Evolutionary conservation across 2,113 vertebrate genomes (phyloP).

Genomic region (Alouatta palliata): DNA sequence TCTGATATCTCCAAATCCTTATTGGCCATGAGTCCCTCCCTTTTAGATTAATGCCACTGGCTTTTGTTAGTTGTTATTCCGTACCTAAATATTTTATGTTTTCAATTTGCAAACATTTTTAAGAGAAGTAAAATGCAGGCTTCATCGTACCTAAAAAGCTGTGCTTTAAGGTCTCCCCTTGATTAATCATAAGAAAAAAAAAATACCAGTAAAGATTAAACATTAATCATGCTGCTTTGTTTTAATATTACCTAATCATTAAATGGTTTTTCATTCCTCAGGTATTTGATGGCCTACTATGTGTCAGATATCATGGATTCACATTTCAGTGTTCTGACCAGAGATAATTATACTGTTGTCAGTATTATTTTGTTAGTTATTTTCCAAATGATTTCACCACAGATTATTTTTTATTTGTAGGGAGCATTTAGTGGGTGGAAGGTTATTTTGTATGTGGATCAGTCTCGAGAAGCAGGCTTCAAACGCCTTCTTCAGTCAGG

Average conservation of each 20-base stretch:
- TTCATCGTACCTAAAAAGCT: neutral
- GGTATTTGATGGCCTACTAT: neutral
- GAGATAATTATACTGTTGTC: neutral
- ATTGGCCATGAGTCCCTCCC: neutral
- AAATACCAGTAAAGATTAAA: neutral
- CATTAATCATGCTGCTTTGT: neutral
- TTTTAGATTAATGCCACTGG: slow-evolving; percentile 9
- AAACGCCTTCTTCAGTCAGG: slow-evolving; percentile 95
- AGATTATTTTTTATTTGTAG: slow-evolving; percentile 79
- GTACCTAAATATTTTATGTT: neutral
- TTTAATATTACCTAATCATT: neutral
- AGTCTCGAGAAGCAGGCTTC: slow-evolving; percentile 94
- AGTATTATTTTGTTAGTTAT: slow-evolving; percentile 16
- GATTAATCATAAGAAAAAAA: slow-evolving; percentile 21
- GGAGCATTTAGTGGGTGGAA: slow-evolving; percentile 98
- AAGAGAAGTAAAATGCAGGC: neutral
- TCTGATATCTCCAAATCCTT: neutral
- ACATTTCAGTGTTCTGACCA: neutral
- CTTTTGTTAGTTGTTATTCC: neutral
- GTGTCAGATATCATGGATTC: neutral
- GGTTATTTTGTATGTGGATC: slow-evolving; percentile 96
- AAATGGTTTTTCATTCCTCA: neutral
- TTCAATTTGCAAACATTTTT: neutral
- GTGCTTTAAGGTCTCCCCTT: neutral
- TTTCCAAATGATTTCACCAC: slow-evolving; percentile 40